Percentiles rank a stretch among this genome's conserved stretches.
phyloP scores from a whole-genome alignment of 2,888 invertebrate genomes.

The Drosophila stalkeri region DNA sequence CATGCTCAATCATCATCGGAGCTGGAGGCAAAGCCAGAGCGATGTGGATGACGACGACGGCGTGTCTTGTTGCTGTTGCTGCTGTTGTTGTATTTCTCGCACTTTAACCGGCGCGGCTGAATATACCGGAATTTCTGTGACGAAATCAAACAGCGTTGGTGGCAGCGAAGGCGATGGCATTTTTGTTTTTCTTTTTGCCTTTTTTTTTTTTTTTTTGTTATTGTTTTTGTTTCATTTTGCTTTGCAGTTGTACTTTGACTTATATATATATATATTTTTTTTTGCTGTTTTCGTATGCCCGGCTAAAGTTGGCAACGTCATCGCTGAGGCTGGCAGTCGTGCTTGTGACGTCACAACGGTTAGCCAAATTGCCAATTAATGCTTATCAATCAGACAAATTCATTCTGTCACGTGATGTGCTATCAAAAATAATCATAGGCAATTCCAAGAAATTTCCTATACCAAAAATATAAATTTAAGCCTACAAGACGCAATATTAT shows the following conservation, averaged over 20 bases:
- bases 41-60: conserved; percentile 8
- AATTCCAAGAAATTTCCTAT: conserved; percentile 6
- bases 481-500: not conserved
- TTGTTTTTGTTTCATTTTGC: not conserved
- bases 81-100: conserved; percentile 24
- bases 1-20: conserved; percentile 43
- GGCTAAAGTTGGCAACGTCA: conserved; percentile 44
- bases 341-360: conserved; percentile 40
- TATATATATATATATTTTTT: not conserved
- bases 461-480: not conserved
- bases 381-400: conserved; percentile 38
- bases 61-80: conserved; percentile 4
- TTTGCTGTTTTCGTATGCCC: conserved; percentile 35
- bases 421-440: conserved; percentile 5
- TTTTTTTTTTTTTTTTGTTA: conserved; percentile 3
- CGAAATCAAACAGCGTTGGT: conserved; percentile 67
- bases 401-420: conserved; percentile 5
- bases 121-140: conserved; percentile 76
- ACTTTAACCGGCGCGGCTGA: conserved; percentile 61
- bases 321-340: not conserved
- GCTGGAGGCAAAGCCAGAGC: conserved; percentile 25
- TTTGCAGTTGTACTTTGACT: conserved; percentile 52
- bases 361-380: conserved; percentile 42
- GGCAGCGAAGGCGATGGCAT: conserved; percentile 20
- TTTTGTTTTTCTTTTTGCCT: not conserved